These are phyloP conservation scores for Coracias cyanogaster DNA, from an alignment of 2,797 vertebrate species.

Conservation along the genomic window DNA sequence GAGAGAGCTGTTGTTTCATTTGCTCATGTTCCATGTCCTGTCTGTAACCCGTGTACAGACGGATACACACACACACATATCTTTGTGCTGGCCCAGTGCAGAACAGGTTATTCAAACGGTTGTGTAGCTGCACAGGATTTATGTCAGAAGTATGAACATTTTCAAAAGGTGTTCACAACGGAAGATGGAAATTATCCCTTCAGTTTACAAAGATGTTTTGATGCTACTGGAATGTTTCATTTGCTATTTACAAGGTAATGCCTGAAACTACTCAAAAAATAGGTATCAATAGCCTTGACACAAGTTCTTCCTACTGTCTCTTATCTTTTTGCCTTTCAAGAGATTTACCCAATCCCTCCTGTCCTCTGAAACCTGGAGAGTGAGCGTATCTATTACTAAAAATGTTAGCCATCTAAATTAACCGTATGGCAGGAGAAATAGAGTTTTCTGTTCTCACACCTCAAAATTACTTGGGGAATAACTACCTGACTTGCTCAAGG, in stretches of 20 bases:
- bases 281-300: not conserved
- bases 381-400: not conserved
- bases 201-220: not conserved
- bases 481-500: not conserved
- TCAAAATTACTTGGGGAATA: not conserved
- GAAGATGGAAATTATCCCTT: not conserved
- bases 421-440: not conserved
- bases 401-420: not conserved
- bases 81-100: not conserved
- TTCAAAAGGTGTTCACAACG: not conserved
- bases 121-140: not conserved
- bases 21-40: fast-evolving
- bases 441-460: not conserved
- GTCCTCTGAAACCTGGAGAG: not conserved
- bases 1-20: not conserved
- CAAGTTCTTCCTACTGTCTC: not conserved
- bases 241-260: not conserved
- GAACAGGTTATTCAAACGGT: not conserved
- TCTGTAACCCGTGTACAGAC: not conserved
- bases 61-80: fast-evolving
- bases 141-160: not conserved
- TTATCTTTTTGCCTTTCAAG: not conserved
- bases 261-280: not conserved
- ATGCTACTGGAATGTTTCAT: not conserved
- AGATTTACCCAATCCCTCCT: not conserved